These are phyloP conservation scores for Cantharis rufa DNA, from an alignment of 2,888 invertebrate species.

Conservation along the genomic window DNA sequence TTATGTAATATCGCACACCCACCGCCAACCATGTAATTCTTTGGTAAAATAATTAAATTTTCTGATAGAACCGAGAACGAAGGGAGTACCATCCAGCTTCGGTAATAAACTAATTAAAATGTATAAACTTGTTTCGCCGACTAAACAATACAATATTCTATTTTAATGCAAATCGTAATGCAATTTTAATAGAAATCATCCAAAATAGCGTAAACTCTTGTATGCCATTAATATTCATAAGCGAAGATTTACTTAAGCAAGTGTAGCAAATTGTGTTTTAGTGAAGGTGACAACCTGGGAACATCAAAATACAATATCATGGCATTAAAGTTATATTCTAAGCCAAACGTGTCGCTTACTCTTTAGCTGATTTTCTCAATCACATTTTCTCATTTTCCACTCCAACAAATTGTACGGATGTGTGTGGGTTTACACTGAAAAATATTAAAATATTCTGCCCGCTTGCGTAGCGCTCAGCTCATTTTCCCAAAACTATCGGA, in stretches of 20 bases:
- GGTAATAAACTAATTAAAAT: conserved; percentile 24
- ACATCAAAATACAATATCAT: neutral
- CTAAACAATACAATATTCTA: conserved; percentile 31
- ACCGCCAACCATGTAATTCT: neutral
- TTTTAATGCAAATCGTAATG: conserved; percentile 30
- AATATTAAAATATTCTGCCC: too few relatives aligned
- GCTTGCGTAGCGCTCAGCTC: too few relatives aligned
- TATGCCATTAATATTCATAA: conserved; percentile 30
- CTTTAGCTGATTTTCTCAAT: neutral
- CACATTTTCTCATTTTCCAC: neutral
- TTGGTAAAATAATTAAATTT: conserved; percentile 2
- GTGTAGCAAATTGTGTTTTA: conserved; percentile 27
- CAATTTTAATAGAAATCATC: conserved; percentile 33
- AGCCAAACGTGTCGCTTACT: neutral
- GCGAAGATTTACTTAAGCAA: conserved; percentile 21
- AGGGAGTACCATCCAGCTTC: neutral
- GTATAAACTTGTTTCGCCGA: conserved; percentile 24
- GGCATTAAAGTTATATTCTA: neutral
- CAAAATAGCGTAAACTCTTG: conserved; percentile 30
- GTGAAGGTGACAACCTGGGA: neutral
- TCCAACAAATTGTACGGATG: too few relatives aligned
- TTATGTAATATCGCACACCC: neutral
- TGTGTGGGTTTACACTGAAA: too few relatives aligned
- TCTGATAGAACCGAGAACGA: neutral
- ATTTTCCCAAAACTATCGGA: too few relatives aligned